Evolutionary conservation across 2,888 invertebrate genomes (phyloP).

Genomic region (Rhagonycha fulva): DNA sequence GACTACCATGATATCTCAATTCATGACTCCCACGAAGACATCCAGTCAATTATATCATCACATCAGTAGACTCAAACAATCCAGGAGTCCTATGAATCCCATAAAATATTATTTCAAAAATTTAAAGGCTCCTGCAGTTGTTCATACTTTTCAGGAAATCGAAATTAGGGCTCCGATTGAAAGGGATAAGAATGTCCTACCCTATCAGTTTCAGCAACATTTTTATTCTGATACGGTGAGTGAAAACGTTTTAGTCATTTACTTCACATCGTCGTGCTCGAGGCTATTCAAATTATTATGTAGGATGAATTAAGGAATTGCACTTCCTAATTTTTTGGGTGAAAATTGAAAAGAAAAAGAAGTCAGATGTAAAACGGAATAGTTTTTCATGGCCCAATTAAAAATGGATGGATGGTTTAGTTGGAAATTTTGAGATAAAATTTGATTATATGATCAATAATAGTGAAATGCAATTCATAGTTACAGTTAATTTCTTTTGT

Average conservation of each 20-base stretch:
- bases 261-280: too few relatives aligned
- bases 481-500: too few relatives aligned
- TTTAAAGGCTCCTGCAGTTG: slow-evolving; percentile 56
- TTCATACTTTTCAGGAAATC: slow-evolving; percentile 50
- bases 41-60: slow-evolving; percentile 44
- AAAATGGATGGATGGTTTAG: too few relatives aligned
- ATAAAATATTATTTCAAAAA: slow-evolving; percentile 62
- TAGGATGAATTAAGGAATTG: too few relatives aligned
- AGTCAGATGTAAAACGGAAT: too few relatives aligned
- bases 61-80: slow-evolving; percentile 40
- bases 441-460: too few relatives aligned
- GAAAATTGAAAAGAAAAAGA: too few relatives aligned
- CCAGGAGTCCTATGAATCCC: slow-evolving; percentile 49
- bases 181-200: slow-evolving; percentile 48
- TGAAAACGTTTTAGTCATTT: background rate
- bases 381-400: too few relatives aligned
- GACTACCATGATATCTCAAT: slow-evolving; percentile 55
- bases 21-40: slow-evolving; percentile 55
- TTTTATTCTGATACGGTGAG: slow-evolving; percentile 39
- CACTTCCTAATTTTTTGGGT: too few relatives aligned
- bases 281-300: too few relatives aligned
- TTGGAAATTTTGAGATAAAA: too few relatives aligned
- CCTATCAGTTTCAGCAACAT: slow-evolving; percentile 47
- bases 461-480: too few relatives aligned
- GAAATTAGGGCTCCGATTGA: slow-evolving; percentile 53